Base-by-base conservation (phyloP, 2,888 invertebrate species). In the Scaptomyza parva region DNA sequence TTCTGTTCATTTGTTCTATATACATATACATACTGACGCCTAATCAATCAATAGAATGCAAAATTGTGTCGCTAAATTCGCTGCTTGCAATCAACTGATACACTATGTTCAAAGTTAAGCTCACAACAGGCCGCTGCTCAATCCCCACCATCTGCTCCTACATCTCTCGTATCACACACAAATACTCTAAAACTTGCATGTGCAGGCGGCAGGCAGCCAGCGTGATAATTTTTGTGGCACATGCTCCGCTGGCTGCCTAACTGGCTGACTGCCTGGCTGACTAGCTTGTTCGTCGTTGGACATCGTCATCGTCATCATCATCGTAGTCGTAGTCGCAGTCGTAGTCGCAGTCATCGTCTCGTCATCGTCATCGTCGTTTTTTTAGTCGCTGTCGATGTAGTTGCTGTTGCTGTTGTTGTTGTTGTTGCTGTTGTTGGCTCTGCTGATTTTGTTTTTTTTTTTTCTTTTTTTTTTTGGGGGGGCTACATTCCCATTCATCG, bases 401-500 rank as follows among this genome's bases (percentile, higher is more conserved):
- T 11, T 3, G 33, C 33, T 9, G 33, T 9, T 9, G 35, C 17
- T 35, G 48, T 17, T 30, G 54, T 6, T 48, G 64, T 61, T 61
- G 52, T 61, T 52, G 54, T 6, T 48, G 64, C 53, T 61, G 52
- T 61, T 52, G 67, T 52, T 43, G 62, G 44, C 50, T 71, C 58
- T 6, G 33, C 33, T 33, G 33, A 59, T 73, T 74, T 14, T 14
- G 1, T 7, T 26, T 1, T 33, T n/a, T 14, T 14, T 4, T 14
- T 14, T 14, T 2, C n/a, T n/a, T n/a, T 14, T 68, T 66, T 47
- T 47, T 47, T 30, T 35, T 35, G 37, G 37, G 37, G 67, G 75
- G 70, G 76, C 70, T 75, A 62, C 75, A 75, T 69, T 64, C 64
- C 69, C 57, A 73, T 78, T 54, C 67, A 69, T 62, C 68, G 61